Evolutionary conservation across 1,140 invertebrate species (phyloP).

Genomic region (Halesus radiatus): DNA sequence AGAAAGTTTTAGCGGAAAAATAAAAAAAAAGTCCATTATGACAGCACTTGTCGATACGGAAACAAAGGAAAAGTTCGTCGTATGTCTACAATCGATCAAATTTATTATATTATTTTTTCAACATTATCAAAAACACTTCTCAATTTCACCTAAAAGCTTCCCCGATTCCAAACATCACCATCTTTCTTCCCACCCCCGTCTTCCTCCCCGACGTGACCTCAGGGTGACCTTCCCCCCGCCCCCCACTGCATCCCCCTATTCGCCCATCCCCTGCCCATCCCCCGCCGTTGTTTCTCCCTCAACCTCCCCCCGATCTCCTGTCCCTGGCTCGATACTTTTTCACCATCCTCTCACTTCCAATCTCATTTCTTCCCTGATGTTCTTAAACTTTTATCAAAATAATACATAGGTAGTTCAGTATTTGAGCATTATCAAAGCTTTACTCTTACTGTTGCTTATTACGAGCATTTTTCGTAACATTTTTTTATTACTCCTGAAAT

Average conservation of each 20-base stretch:
- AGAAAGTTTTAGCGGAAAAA: too few species aligned
- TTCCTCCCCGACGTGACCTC: slow-evolving; percentile 44
- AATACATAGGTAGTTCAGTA: neutral
- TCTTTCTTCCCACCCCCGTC: slow-evolving; percentile 42
- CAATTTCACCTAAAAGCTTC: slow-evolving; percentile 38
- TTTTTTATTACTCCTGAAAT: too few species aligned
- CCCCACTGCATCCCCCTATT: neutral
- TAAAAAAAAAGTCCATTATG: too few species aligned
- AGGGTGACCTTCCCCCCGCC: slow-evolving; percentile 46
- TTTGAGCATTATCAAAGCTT: too few species aligned
- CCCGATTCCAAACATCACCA: slow-evolving; percentile 26
- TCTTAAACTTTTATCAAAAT: slow-evolving; percentile 32
- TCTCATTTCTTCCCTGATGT: slow-evolving; percentile 11
- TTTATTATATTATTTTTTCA: slow-evolving; percentile 29
- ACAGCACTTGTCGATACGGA: too few species aligned
- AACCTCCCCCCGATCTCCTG: neutral
- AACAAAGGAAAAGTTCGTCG: too few species aligned
- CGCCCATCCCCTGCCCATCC: neutral
- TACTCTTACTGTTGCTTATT: too few species aligned
- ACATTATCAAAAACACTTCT: slow-evolving; percentile 30
- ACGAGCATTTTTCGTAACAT: too few species aligned
- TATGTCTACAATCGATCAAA: slow-evolving; percentile 5
- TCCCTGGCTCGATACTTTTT: slow-evolving; percentile 33
- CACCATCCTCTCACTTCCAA: slow-evolving; percentile 31
- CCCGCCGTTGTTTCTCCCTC: slow-evolving; percentile 33